Evolutionary conservation across 2,113 vertebrate species (phyloP).

Genomic region (Dunckerocampus dactyliophorus): DNA sequence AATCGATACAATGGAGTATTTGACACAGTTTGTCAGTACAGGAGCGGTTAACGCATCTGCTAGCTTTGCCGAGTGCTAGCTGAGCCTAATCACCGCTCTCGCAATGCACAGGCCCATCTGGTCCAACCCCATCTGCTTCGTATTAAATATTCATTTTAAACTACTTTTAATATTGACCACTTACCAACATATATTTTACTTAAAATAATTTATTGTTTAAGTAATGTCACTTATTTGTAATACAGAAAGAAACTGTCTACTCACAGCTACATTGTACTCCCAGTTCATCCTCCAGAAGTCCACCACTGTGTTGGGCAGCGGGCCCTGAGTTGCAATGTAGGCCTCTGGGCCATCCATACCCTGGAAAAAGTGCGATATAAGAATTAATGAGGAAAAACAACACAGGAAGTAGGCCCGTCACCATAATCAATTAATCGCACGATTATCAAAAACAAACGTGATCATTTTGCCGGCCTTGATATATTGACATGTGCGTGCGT

Average conservation of each 20-base stretch:
- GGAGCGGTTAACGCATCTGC: conserved; percentile 24
- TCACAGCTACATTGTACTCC: conserved; percentile 92
- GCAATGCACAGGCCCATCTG: conserved; percentile 28
- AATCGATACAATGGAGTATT: neutral
- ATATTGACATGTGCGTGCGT: too few relatives aligned
- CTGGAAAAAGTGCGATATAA: conserved; percentile 53
- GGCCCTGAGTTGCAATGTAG: conserved; percentile 96
- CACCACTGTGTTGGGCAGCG: conserved; percentile 89
- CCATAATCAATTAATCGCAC: too few relatives aligned
- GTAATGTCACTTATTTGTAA: too few relatives aligned
- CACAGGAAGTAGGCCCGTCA: too few relatives aligned
- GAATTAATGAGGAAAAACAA: neutral
- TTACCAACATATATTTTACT: too few relatives aligned
- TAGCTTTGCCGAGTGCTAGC: conserved; percentile 5
- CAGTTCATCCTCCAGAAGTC: conserved; percentile 99
- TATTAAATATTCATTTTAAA: conserved; percentile 10
- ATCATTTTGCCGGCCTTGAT: too few relatives aligned
- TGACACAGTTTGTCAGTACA: conserved; percentile 11
- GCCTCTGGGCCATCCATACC: conserved; percentile 89
- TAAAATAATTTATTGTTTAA: too few relatives aligned
- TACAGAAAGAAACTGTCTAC: conserved; percentile 47
- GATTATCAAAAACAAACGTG: too few relatives aligned
- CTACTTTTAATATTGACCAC: too few relatives aligned
- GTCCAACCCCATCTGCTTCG: conserved; percentile 16
- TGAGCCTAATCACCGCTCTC: conserved; percentile 17